Evolutionary conservation across 2,113 vertebrate genomes (phyloP).

Genomic region (Geothlypis trichas): DNA sequence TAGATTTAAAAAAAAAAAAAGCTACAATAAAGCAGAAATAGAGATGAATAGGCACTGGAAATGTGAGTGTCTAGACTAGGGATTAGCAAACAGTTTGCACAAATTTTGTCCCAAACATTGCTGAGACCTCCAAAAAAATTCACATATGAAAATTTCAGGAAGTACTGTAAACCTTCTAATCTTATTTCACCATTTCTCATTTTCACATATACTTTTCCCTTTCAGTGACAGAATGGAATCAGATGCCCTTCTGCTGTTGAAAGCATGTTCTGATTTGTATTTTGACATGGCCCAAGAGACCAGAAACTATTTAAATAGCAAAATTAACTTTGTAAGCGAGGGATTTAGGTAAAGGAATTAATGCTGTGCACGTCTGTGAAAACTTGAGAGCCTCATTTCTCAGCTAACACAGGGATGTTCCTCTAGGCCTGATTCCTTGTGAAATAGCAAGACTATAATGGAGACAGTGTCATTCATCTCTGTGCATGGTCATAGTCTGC

Average conservation of each 20-base stretch:
- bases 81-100: slow-evolving; percentile 14
- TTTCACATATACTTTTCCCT: neutral
- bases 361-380: neutral
- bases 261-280: neutral
- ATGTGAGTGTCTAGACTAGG: neutral
- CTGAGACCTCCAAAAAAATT: neutral
- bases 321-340: neutral
- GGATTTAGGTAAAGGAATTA: neutral
- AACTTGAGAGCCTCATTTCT: neutral
- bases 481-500: neutral
- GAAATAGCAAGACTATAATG: neutral
- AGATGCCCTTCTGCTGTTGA: neutral
- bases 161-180: neutral
- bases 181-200: neutral
- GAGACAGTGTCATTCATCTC: neutral
- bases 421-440: neutral
- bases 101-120: neutral
- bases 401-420: neutral
- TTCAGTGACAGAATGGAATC: neutral
- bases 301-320: neutral
- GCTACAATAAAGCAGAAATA: neutral
- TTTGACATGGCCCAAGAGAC: neutral
- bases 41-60: neutral
- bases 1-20: neutral
- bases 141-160: neutral